Evolutionary conservation across 2,888 invertebrate genomes (phyloP), one percentile per base, ranked within the genome.

Genomic region (Neoitamus cyanurus): DNA sequence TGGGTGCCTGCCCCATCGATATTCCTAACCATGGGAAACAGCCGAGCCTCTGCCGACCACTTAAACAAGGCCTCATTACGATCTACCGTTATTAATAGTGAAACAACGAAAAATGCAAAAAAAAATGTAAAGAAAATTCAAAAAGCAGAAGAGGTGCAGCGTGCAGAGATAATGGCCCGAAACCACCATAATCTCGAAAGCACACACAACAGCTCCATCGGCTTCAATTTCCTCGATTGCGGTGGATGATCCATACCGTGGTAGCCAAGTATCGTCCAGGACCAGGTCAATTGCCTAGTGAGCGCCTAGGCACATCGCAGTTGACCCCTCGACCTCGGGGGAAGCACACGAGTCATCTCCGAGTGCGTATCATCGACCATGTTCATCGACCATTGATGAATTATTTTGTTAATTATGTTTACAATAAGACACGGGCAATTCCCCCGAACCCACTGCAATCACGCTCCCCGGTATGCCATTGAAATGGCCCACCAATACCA

Each of bases 381-480:
- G 73, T n/a, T 37, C 46, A 2, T 34, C 20, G 78, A 13, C 78
- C 78, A 80, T 80, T 80, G 78, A 80, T 80, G 78, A 80, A 80
- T 80, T 80, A 80, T 80, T 80, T 80, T 58, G 78, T 80, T 80
- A 80, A 80, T 80, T 80, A 80, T 80, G 58, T 80, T 80, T 80
- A 80, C 78, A 80, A 80, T 80, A 80, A 80, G 78, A 80, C 78
- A 80, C n/a, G 58, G 31, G 6, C 48, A 58, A 58, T 58, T 31
- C 46, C 30, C 20, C 34, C 13, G 15, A 25, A 75, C 37, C 25
- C 37, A 20, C 20, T 75, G 36, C 37, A 75, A 75, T 75, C 75
- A 75, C 37, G 48, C 48, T 5, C 7, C 7, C 7, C 34, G 7
- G 3, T 20, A 28, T 31, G 58, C 46, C 15, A 34, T 78, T 78